phyloP scores from a whole-genome alignment of 92 coral and sea anemone genomes.

The Phenganax subtilis region DNA sequence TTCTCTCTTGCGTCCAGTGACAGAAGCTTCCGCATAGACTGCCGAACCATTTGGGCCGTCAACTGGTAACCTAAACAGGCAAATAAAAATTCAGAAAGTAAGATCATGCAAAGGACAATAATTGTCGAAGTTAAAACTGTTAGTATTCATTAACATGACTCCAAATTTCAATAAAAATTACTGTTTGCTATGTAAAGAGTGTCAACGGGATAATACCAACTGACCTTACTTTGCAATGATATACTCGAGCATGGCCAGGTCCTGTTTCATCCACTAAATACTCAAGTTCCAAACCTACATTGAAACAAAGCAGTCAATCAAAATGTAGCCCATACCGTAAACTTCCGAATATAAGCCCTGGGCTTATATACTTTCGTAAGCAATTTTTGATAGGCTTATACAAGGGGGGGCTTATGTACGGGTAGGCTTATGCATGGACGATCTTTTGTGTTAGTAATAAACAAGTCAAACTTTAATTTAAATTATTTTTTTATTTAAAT shows the following conservation, averaged over 20 bases:
- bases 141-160: too few species aligned
- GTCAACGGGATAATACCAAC: background rate
- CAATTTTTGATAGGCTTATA: too few species aligned
- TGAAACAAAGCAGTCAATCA: background rate
- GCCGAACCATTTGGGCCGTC: constrained; percentile 87
- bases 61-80: constrained; percentile 66
- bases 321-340: too few species aligned
- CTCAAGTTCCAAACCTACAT: constrained; percentile 78
- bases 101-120: background rate
- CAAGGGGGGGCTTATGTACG: too few species aligned
- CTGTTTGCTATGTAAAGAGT: too few species aligned
- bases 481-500: too few species aligned
- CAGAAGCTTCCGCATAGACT: constrained; percentile 83
- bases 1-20: constrained; percentile 87
- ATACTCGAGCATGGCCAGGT: constrained; percentile 97
- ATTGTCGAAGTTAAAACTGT: background rate
- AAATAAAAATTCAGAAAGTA: background rate
- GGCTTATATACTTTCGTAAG: too few species aligned
- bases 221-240: constrained; percentile 90
- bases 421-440: too few species aligned
- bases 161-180: background rate
- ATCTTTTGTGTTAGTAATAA: too few species aligned
- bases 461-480: too few species aligned
- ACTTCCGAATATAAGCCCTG: too few species aligned
- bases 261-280: constrained; percentile 94